A percentile compares a stretch with the other conserved stretches of the same genome.
Conservation (phyloP, 2,797 vertebrate species). For the Neostethus bicornis region DNA sequence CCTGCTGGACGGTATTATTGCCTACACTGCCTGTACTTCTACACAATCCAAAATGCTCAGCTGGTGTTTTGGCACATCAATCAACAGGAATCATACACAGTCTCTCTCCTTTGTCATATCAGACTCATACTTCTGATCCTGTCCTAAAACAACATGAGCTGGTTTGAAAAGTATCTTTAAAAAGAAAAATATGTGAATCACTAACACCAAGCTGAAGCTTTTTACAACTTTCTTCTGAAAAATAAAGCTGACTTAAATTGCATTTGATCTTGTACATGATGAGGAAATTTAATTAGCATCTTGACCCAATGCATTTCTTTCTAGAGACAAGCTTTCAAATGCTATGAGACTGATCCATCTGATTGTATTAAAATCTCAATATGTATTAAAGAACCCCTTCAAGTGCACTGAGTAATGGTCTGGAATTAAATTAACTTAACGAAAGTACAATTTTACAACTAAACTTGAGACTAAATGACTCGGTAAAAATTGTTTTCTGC, state of each 20-base stretch:
- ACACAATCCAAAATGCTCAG: no score
- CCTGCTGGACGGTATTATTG: no score
- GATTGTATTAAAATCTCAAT: constrained; percentile 16
- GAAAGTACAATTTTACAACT: constrained; percentile 23
- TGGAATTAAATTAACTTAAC: constrained; percentile 52
- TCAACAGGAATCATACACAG: no score
- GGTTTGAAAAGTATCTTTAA: constrained; percentile 7
- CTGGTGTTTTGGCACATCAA: no score
- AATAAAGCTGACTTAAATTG: neutral
- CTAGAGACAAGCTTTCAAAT: constrained; percentile 1
- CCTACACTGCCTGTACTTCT: no score
- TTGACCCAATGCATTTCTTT: constrained; percentile 4
- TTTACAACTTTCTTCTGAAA: neutral
- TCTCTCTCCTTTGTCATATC: no score
- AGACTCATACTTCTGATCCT: no score
- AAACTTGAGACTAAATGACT: constrained; percentile 23
- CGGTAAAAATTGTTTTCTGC: constrained; percentile 44
- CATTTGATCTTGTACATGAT: neutral
- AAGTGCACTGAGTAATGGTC: constrained; percentile 24
- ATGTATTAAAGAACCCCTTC: constrained; percentile 18
- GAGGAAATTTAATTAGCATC: constrained; percentile 6
- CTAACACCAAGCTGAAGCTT: constrained; percentile 1
- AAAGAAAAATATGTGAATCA: neutral
- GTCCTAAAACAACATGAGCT: neutral
- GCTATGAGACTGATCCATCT: constrained; percentile 1